Conservation (phyloP, 2,888 invertebrate species). For the Anorthoa munda region DNA sequence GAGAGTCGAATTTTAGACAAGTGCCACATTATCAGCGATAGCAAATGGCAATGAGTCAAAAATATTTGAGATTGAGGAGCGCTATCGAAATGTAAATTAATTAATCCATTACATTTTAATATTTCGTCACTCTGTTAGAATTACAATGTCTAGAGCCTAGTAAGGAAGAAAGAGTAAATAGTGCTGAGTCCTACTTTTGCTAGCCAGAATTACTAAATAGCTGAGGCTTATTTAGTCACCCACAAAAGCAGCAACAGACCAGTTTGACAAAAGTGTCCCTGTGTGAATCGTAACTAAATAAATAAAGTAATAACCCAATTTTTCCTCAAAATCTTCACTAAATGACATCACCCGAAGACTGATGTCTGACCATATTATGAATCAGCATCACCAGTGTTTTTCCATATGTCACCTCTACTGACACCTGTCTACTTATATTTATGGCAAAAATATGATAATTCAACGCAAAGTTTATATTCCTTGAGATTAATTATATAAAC, state of each 20-base stretch:
- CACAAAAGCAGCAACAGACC: not conserved
- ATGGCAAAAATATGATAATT: conserved; percentile 63
- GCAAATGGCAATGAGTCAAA: too few relatives aligned
- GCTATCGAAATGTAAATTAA: too few relatives aligned
- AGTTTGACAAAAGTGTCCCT: conserved; percentile 1
- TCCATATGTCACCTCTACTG: conserved; percentile 61
- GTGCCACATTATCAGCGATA: too few relatives aligned
- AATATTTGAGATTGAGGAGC: too few relatives aligned
- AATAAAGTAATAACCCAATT: conserved; percentile 49
- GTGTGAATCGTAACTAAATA: not conserved
- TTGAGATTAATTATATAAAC: conserved; percentile 56
- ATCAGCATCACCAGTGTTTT: conserved; percentile 63
- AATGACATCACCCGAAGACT: conserved; percentile 61
- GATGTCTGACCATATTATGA: conserved; percentile 45
- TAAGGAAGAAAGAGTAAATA: too few relatives aligned
- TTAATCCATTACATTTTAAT: too few relatives aligned
- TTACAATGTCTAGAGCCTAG: too few relatives aligned
- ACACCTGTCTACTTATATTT: conserved; percentile 60
- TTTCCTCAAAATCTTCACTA: conserved; percentile 38
- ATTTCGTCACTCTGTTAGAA: too few relatives aligned
- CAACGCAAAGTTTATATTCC: conserved; percentile 43
- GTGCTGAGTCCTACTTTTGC: too few relatives aligned
- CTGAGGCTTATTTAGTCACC: too few relatives aligned
- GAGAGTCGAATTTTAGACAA: too few relatives aligned
- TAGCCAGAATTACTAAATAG: too few relatives aligned